Conservation (phyloP, 2,113 vertebrate genomes). For the Emydura subglobosa region DNA sequence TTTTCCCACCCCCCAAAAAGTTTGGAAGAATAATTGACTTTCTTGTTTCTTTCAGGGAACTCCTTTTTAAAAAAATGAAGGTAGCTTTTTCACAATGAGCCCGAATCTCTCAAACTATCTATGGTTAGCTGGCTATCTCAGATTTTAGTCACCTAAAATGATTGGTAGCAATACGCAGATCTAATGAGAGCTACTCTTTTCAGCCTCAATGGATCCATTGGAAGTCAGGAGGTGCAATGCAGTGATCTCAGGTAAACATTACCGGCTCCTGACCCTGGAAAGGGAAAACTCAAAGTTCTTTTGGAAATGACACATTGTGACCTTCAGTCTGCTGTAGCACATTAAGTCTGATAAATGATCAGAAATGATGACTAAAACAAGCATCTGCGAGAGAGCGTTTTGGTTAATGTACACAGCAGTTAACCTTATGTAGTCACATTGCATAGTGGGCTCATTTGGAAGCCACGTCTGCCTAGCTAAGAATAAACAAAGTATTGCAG, state of each 20-base stretch:
- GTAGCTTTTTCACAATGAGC: not conserved
- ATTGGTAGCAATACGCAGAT: not conserved
- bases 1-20: not conserved
- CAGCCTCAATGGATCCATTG: constrained; percentile 22
- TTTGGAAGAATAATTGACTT: constrained; percentile 50
- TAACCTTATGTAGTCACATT: constrained; percentile 63
- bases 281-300: constrained; percentile 67
- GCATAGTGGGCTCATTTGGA: constrained; percentile 72
- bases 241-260: constrained; percentile 56
- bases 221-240: constrained; percentile 22
- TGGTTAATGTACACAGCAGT: constrained; percentile 75
- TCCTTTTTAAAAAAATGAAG: not conserved
- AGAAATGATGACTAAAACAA: constrained; percentile 78
- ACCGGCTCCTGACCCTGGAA: constrained; percentile 66
- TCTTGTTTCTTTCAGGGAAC: not conserved
- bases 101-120: not conserved
- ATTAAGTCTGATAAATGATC: constrained; percentile 78
- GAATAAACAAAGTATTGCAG: constrained; percentile 62
- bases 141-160: constrained; percentile 9
- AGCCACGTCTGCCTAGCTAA: constrained; percentile 47
- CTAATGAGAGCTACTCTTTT: not conserved
- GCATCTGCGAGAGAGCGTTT: constrained; percentile 70
- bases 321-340: constrained; percentile 73
- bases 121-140: not conserved
- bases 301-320: constrained; percentile 73